These are phyloP conservation scores for Hozukius guyotensis DNA, from an alignment of 2,797 vertebrate species.

Conservation along the genomic window DNA sequence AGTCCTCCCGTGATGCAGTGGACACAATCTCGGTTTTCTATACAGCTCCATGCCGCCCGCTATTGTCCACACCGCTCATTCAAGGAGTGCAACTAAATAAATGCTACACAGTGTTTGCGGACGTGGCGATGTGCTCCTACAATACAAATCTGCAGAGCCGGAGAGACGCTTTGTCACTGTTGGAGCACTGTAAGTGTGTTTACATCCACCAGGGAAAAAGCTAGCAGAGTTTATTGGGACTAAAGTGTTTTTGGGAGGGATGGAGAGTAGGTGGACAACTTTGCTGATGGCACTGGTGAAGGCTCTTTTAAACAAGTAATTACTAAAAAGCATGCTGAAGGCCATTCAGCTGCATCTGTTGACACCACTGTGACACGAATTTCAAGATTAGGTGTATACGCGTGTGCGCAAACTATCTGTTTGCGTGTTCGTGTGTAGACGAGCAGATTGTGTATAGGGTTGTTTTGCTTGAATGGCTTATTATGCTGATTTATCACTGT, in stretches of 20 bases:
- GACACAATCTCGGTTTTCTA: constrained; percentile 41
- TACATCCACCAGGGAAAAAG: constrained; percentile 30
- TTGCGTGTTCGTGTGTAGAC: neutral
- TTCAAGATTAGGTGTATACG: constrained; percentile 34
- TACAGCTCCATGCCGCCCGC: constrained; percentile 3
- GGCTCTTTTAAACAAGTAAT: constrained; percentile 63
- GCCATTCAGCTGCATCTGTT: constrained; percentile 51
- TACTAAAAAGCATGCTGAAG: constrained; percentile 60
- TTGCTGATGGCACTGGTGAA: constrained; percentile 52
- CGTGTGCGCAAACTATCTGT: neutral
- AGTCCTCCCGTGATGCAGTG: constrained; percentile 41
- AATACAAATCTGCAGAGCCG: constrained; percentile 37
- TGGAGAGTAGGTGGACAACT: constrained; percentile 58
- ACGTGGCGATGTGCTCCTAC: neutral
- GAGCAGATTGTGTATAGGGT: constrained; percentile 51
- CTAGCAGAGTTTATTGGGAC: constrained; percentile 52
- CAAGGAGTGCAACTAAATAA: constrained; percentile 25
- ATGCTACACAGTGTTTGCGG: constrained; percentile 1
- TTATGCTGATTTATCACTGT: constrained; percentile 79
- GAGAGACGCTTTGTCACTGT: constrained; percentile 37
- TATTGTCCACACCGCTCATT: constrained; percentile 20
- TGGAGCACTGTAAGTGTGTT: constrained; percentile 32
- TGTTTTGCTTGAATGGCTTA: constrained; percentile 72
- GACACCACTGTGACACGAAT: constrained; percentile 31
- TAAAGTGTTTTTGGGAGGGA: constrained; percentile 46